phyloP scores from a whole-genome alignment of 2,113 vertebrate genomes.

The Melanerpes aurifrons region DNA sequence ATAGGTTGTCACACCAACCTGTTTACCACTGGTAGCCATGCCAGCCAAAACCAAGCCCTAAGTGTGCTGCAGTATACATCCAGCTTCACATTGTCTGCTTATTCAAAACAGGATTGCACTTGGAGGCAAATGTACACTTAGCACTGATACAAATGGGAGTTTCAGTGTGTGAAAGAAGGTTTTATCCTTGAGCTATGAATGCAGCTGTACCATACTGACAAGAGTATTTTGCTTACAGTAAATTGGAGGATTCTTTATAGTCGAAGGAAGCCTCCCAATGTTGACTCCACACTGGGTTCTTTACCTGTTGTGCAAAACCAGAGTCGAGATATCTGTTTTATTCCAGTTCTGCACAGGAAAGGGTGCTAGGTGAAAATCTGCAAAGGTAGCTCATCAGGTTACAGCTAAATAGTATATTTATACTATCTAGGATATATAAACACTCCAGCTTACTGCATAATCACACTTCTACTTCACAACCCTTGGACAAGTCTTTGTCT shows the following conservation, averaged over 20 bases:
- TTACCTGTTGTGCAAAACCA: too few species aligned
- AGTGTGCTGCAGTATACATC: neutral
- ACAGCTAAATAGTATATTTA: too few species aligned
- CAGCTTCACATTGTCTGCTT: rapidly evolving
- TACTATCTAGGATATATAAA: too few species aligned
- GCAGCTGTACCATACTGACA: neutral
- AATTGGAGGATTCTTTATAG: neutral
- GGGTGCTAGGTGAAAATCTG: too few species aligned
- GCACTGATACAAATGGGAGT: neutral
- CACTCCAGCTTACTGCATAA: too few species aligned
- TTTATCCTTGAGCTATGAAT: neutral
- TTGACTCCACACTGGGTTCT: too few species aligned
- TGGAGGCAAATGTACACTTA: neutral
- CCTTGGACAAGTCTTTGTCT: too few species aligned
- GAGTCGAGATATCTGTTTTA: too few species aligned
- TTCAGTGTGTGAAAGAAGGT: neutral
- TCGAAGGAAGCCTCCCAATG: neutral
- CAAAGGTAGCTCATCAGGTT: too few species aligned
- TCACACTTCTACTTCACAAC: too few species aligned
- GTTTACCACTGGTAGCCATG: neutral
- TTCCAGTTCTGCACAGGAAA: too few species aligned
- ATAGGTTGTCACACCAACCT: rapidly evolving
- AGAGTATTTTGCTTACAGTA: neutral
- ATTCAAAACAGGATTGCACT: neutral
- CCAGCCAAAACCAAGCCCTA: neutral